Conservation (phyloP, 2,113 vertebrate species). For the Indicator maculatus region DNA sequence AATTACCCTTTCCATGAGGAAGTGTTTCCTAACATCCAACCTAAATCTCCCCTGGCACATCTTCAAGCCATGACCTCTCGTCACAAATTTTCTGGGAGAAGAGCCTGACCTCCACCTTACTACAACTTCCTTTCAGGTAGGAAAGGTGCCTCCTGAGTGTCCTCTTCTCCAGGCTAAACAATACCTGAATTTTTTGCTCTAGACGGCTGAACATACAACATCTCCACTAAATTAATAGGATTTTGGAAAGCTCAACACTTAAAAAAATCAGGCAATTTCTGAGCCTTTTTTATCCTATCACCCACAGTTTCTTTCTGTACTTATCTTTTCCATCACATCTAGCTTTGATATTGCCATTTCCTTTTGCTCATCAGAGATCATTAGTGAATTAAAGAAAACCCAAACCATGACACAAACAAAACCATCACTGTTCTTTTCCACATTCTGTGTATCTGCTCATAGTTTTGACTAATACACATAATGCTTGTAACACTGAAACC, state of each 20-base stretch:
- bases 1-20: too few species aligned
- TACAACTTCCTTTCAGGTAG: too few species aligned
- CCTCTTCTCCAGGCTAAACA: too few species aligned
- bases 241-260: background rate
- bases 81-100: too few species aligned
- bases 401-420: background rate
- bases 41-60: too few species aligned
- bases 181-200: background rate
- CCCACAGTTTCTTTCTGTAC: background rate
- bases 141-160: too few species aligned
- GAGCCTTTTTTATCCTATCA: background rate
- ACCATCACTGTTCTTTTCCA: background rate
- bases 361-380: background rate
- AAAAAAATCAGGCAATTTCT: background rate
- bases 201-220: background rate
- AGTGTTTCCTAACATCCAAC: too few species aligned
- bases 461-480: background rate
- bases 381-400: background rate
- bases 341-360: background rate
- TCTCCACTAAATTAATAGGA: background rate
- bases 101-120: too few species aligned
- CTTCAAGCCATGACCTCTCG: too few species aligned
- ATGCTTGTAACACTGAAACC: background rate
- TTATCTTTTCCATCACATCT: background rate
- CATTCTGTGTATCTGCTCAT: background rate